These are phyloP conservation scores for Danio kyathit DNA, from an alignment of 2,797 vertebrate species.

Conservation along the genomic window DNA sequence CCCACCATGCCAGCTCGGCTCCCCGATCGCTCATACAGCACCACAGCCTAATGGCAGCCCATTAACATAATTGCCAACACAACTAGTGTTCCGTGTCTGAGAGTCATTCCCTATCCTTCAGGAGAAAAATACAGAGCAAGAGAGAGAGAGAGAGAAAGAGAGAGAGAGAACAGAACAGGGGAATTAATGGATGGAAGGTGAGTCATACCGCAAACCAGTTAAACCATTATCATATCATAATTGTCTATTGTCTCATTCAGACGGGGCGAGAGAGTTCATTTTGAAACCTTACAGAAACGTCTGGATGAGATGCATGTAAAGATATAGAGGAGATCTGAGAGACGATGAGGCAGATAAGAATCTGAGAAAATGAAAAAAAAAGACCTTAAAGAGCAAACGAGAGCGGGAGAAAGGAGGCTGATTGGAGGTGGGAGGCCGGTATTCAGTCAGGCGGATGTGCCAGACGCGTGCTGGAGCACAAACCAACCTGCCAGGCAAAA, in stretches of 20 bases:
- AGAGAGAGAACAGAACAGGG: slow-evolving; percentile 21
- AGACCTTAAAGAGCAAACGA: slow-evolving; percentile 17
- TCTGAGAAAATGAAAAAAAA: not conserved
- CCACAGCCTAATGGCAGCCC: slow-evolving; percentile 97
- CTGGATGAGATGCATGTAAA: not conserved
- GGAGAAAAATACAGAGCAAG: slow-evolving; percentile 68
- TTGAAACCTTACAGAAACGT: not conserved
- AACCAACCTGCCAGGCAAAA: slow-evolving; percentile 98
- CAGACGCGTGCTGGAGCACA: slow-evolving; percentile 84
- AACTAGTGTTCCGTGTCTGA: slow-evolving; percentile 96
- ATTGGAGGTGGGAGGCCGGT: slow-evolving; percentile 67
- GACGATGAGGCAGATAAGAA: slow-evolving; percentile 10
- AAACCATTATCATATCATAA: slow-evolving; percentile 41
- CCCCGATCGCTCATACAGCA: slow-evolving; percentile 96
- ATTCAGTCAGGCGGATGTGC: slow-evolving; percentile 70
- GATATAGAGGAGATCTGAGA: not conserved
- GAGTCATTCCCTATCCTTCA: slow-evolving; percentile 90
- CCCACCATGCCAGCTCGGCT: slow-evolving; percentile 87
- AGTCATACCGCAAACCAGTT: slow-evolving; percentile 35
- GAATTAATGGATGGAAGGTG: slow-evolving; percentile 28
- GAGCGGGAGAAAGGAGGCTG: slow-evolving; percentile 59
- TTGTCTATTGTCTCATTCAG: slow-evolving; percentile 33
- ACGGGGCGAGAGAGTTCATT: slow-evolving; percentile 19
- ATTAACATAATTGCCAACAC: slow-evolving; percentile 99
- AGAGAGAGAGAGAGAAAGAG: slow-evolving; percentile 1